phyloP scores from a whole-genome alignment of 2,797 vertebrate species.

The Bryconaethiops microstoma region DNA sequence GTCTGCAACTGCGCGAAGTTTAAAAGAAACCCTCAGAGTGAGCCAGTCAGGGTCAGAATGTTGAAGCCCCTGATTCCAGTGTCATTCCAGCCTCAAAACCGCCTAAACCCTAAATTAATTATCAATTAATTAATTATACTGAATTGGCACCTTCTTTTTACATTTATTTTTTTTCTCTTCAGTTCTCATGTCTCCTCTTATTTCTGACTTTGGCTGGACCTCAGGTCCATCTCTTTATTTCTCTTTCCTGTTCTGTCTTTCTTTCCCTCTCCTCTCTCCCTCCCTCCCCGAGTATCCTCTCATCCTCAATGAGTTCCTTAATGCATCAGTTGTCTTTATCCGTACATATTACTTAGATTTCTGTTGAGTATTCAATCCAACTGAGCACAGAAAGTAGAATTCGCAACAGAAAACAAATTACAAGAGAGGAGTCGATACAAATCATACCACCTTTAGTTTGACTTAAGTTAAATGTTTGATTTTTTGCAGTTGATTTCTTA shows the following conservation, averaged over 20 bases:
- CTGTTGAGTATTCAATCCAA: constrained; percentile 81
- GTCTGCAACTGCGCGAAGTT: background rate
- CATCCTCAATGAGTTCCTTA: constrained; percentile 85
- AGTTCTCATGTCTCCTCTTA: constrained; percentile 73
- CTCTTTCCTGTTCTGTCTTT: constrained; percentile 72
- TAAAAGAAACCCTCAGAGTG: background rate
- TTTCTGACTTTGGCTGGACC: constrained; percentile 82
- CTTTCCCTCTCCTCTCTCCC: constrained; percentile 69
- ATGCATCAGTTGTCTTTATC: constrained; percentile 84
- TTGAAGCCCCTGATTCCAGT: constrained; percentile 65
- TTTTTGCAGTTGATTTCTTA: constrained; percentile 80
- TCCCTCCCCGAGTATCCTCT: constrained; percentile 74
- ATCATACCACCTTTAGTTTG: constrained; percentile 79
- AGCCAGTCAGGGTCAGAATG: constrained; percentile 57
- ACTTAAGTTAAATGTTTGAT: constrained; percentile 81
- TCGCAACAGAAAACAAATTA: constrained; percentile 65
- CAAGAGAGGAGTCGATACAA: constrained; percentile 59
- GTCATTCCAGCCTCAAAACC: constrained; percentile 77
- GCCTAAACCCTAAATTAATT: constrained; percentile 75
- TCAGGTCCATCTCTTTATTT: constrained; percentile 76
- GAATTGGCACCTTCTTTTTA: constrained; percentile 73
- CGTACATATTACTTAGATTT: constrained; percentile 85
- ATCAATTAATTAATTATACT: constrained; percentile 73
- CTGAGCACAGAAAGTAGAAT: constrained; percentile 72
- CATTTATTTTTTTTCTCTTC: constrained; percentile 70